These are phyloP conservation scores for Drosophila prostipennis DNA, from an alignment of 2,888 invertebrate species.

Conservation along the genomic window DNA sequence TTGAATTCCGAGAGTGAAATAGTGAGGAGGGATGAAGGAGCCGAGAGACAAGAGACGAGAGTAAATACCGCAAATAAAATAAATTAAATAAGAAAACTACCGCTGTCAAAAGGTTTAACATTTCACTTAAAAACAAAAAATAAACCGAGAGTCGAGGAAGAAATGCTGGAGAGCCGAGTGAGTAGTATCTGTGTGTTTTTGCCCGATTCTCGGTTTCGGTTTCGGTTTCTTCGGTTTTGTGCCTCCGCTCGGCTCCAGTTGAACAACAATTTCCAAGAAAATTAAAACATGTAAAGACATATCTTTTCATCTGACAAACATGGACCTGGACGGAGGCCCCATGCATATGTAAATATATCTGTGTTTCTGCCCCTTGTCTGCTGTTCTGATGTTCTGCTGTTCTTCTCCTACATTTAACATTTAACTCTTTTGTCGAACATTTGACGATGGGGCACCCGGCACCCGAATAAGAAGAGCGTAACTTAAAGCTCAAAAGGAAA, in stretches of 20 bases:
- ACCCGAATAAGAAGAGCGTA: slow-evolving; percentile 34
- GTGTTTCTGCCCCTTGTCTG: slow-evolving; percentile 36
- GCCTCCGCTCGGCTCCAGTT: slow-evolving; percentile 54
- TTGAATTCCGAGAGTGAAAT: slow-evolving; percentile 61
- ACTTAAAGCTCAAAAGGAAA: slow-evolving; percentile 73
- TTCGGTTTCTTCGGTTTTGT: slow-evolving; percentile 34
- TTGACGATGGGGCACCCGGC: slow-evolving; percentile 36
- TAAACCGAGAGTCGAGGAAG: slow-evolving; percentile 22
- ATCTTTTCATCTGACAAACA: slow-evolving; percentile 81
- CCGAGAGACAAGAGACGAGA: slow-evolving; percentile 41
- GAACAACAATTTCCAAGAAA: slow-evolving; percentile 80
- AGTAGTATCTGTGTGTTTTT: slow-evolving; percentile 14
- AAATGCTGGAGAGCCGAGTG: slow-evolving; percentile 19
- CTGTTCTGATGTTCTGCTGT: slow-evolving; percentile 9
- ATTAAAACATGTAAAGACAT: slow-evolving; percentile 81
- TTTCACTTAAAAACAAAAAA: slow-evolving; percentile 75
- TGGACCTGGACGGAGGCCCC: slow-evolving; percentile 48
- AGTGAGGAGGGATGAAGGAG: slow-evolving; percentile 15
- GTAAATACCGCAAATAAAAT: slow-evolving; percentile 78
- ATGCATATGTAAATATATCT: slow-evolving; percentile 65
- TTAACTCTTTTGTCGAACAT: slow-evolving; percentile 63
- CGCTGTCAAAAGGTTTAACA: slow-evolving; percentile 78
- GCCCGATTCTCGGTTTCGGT: slow-evolving; percentile 34
- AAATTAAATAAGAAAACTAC: slow-evolving; percentile 79
- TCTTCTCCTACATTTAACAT: slow-evolving; percentile 60